Percentiles rank a stretch among this genome's conserved stretches.
Evolutionary conservation across 2,797 vertebrate species (phyloP).

Genomic region (Anguilla anguilla): DNA sequence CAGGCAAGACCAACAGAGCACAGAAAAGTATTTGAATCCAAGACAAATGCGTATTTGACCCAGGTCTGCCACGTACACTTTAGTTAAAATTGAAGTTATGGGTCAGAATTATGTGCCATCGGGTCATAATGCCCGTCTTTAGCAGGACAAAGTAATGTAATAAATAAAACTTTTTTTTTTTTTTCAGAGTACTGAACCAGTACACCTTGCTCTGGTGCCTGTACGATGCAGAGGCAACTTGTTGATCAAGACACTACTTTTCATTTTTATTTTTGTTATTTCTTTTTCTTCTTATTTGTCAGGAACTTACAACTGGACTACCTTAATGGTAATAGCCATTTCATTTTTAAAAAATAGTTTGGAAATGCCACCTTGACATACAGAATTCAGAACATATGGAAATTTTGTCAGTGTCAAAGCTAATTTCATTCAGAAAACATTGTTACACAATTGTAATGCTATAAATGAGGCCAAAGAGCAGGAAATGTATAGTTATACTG

Average conservation of each 20-base stretch:
- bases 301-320: neutral
- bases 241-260: neutral
- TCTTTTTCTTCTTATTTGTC: neutral
- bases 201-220: neutral
- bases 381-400: neutral
- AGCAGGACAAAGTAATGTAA: neutral
- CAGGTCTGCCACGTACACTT: no score
- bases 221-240: neutral
- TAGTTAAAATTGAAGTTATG: neutral
- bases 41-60: no score
- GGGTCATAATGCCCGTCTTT: neutral
- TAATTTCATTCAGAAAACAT: no score
- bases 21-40: no score
- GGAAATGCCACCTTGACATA: no score
- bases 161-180: neutral
- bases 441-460: no score
- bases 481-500: no score
- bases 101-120: neutral
- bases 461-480: no score
- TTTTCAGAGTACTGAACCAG: neutral
- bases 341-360: no score
- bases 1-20: no score
- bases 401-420: no score
- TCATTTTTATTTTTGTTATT: neutral
- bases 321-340: neutral